These are phyloP conservation scores for Araneus ventricosus DNA, from an alignment of 1,140 invertebrate genomes.

Conservation along the genomic window DNA sequence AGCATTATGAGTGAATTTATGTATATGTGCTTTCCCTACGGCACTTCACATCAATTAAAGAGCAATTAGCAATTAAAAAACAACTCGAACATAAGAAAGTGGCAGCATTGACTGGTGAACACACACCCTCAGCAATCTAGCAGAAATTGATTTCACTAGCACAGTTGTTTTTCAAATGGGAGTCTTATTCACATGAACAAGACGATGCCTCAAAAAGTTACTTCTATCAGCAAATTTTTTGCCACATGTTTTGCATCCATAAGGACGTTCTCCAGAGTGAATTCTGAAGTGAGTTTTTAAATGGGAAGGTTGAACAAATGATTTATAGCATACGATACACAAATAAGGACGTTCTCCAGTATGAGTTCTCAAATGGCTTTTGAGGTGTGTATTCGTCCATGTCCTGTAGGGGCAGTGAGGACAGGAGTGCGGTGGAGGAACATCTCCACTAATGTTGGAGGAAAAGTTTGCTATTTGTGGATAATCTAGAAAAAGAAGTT, in stretches of 20 bases:
- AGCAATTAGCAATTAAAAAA: background rate
- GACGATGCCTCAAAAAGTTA: constrained; percentile 81
- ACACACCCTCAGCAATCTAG: no score
- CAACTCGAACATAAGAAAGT: background rate
- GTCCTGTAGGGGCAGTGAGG: background rate
- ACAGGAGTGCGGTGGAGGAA: background rate
- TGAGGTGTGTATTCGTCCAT: background rate
- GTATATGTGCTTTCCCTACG: no score
- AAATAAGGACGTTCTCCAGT: constrained; percentile 74
- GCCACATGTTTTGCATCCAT: constrained; percentile 92
- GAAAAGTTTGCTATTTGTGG: background rate
- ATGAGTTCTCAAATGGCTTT: constrained; percentile 77
- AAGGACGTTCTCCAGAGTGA: constrained; percentile 25
- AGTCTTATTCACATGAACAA: background rate
- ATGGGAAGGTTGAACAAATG: constrained; percentile 71
- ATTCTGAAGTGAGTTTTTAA: constrained; percentile 77
- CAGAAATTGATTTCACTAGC: no score
- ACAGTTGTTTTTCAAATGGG: background rate
- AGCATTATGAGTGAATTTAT: no score
- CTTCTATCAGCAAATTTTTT: constrained; percentile 86
- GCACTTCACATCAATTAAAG: background rate
- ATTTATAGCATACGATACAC: constrained; percentile 79
- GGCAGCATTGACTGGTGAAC: no score
- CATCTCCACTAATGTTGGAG: background rate
- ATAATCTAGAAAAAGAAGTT: background rate